Evolutionary conservation across 1,140 invertebrate genomes (phyloP).

Genomic region (Procambarus virginalis): DNA sequence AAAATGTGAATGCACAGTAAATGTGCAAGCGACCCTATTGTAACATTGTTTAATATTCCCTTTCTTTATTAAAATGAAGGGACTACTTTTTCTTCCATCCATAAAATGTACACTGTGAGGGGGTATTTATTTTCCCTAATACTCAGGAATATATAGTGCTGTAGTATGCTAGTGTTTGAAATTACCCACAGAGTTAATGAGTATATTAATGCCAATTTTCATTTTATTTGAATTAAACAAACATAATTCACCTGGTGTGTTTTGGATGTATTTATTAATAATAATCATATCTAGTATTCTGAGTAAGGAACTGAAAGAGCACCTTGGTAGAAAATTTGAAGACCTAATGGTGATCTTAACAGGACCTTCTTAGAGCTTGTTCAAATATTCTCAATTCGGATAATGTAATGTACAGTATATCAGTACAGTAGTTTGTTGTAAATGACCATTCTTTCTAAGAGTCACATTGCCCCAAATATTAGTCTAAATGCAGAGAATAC

Average conservation of each 20-base stretch:
- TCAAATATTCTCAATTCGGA: background rate
- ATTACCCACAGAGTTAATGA: background rate
- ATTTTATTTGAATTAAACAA: background rate
- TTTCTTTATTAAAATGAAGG: background rate
- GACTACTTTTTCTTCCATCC: background rate
- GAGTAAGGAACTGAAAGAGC: too few relatives aligned
- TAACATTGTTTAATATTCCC: too few relatives aligned
- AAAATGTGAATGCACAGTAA: background rate
- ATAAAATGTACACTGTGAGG: background rate
- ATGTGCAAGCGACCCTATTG: too few relatives aligned
- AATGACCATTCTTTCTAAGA: too few relatives aligned
- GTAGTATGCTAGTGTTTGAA: background rate
- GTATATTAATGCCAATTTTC: background rate
- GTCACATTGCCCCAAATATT: too few relatives aligned
- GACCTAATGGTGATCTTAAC: background rate
- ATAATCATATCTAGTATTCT: background rate
- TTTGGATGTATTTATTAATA: background rate
- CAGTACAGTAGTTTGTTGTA: too few relatives aligned
- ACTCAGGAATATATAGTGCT: background rate
- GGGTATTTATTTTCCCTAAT: background rate
- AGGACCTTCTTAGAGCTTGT: background rate
- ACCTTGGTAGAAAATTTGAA: too few relatives aligned
- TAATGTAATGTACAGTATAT: background rate
- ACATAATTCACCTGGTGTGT: background rate
- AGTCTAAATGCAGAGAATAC: too few relatives aligned